Conservation (phyloP, 2,797 vertebrate species). For the Parauchenoglanis ngamensis region DNA sequence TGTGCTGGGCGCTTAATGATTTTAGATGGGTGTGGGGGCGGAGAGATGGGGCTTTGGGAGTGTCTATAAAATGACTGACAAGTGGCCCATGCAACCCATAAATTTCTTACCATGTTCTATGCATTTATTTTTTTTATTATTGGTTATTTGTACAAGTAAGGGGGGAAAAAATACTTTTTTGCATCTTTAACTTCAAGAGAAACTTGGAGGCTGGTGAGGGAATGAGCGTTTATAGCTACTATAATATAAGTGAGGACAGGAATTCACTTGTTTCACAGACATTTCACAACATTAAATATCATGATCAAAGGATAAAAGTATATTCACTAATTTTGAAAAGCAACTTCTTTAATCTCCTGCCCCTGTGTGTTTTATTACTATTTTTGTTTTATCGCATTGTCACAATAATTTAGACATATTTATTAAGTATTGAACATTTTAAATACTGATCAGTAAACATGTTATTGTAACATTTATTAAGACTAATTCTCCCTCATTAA, state of each 20-base stretch:
- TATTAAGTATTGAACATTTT: neutral
- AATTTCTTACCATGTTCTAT: neutral
- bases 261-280: neutral
- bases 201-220: neutral
- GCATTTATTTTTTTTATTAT: neutral
- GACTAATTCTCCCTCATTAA: neutral
- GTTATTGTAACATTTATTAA: too few relatives aligned
- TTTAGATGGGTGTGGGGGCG: neutral
- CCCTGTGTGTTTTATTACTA: neutral
- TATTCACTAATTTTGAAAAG: too few relatives aligned
- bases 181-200: neutral
- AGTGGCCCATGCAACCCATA: neutral
- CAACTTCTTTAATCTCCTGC: neutral
- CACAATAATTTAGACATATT: too few relatives aligned
- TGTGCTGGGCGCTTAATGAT: neutral
- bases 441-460: neutral
- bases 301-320: neutral
- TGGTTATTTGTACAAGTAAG: neutral
- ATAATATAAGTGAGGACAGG: neutral
- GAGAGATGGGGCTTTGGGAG: neutral
- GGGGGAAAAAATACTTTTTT: neutral
- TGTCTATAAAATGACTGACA: neutral
- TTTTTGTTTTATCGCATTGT: too few relatives aligned
- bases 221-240: neutral
- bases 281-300: neutral